Base-by-base conservation (phyloP, 2,113 vertebrate species). In the Mesoclemmys tuberculata region DNA sequence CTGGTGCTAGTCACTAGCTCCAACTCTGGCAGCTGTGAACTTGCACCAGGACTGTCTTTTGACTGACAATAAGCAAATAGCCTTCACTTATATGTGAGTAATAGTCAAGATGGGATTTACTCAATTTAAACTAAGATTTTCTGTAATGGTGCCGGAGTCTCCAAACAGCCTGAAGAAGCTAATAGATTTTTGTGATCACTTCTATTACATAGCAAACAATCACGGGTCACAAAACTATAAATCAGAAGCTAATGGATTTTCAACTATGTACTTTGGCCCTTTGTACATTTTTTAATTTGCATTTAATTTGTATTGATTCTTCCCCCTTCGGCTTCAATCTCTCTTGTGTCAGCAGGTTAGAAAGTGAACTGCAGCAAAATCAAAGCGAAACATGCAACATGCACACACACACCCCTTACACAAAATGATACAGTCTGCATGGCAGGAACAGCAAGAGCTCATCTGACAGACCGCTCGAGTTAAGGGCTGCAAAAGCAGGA, bases 261-360 rank as follows among this genome's bases (percentile, higher is more conserved):
- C 96, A 97, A 97, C 91, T 71, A 90, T 75, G 91, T 41, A 61
- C 96, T 96, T 97, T n/a, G 58, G 75, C 82, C 93, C 94, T 96
- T 52, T 51, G 82, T n/a, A 82, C 64, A 88, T 94, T 97, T 98
- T 98, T 98, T 98, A 96, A 98, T 99, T 99, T 99, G 98, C 98
- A 98, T 99, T 99, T 99, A 99, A 99, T 99, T 99, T 99, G 97
- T 98, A 98, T 98, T 95, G 98, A 98, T 99, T 97, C 82, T 95
- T 95, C 90, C 77, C 95, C 77, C 89, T 95, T 90, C 85, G 92
- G 92, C 98, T 98, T 98, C 97, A 97, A 97, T 98, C 98, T 98
- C 98, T 97, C 97, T 92, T 88, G 94, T 97, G 98, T 98, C 98
- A 98, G 96, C 92, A 95, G 97, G 98, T 98, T 98, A 98, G 94